Conservation (phyloP, 2,888 invertebrate genomes). For the Chymomyza amoena region DNA sequence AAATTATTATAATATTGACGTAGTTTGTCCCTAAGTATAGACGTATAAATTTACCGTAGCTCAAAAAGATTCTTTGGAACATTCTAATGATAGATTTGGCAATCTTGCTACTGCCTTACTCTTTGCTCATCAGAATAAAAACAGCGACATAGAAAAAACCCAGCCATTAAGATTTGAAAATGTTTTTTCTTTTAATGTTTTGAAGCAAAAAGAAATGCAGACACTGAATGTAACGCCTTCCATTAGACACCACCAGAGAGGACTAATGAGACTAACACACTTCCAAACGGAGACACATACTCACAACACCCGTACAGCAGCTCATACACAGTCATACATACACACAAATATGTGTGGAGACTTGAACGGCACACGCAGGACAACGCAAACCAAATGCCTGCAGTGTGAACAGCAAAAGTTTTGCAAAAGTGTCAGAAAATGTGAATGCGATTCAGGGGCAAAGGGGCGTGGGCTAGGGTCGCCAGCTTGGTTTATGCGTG, state of each 20-base stretch:
- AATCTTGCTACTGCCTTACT: neutral
- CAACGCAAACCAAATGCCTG: constrained; percentile 56
- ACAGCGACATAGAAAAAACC: neutral
- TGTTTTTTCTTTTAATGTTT: neutral
- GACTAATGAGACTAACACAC: constrained; percentile 64
- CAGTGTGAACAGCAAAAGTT: constrained; percentile 71
- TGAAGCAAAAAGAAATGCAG: constrained; percentile 41
- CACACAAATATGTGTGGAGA: neutral
- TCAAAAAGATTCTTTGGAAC: too few species aligned
- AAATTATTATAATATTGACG: too few species aligned
- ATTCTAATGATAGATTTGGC: neutral
- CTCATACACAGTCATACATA: neutral
- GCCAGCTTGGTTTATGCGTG: neutral
- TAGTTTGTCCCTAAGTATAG: too few species aligned
- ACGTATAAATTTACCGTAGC: too few species aligned
- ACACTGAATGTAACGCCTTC: constrained; percentile 51
- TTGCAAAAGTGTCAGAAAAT: constrained; percentile 71
- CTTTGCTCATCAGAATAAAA: constrained; percentile 3
- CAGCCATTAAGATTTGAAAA: constrained; percentile 2
- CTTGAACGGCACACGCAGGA: neutral
- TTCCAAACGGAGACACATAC: constrained; percentile 17
- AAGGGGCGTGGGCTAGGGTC: neutral
- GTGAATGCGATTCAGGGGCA: constrained; percentile 40
- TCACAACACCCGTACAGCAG: neutral
- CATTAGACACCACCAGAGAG: constrained; percentile 57